Conservation (phyloP, 1,140 invertebrate species). For the Branchinecta lindahli region DNA sequence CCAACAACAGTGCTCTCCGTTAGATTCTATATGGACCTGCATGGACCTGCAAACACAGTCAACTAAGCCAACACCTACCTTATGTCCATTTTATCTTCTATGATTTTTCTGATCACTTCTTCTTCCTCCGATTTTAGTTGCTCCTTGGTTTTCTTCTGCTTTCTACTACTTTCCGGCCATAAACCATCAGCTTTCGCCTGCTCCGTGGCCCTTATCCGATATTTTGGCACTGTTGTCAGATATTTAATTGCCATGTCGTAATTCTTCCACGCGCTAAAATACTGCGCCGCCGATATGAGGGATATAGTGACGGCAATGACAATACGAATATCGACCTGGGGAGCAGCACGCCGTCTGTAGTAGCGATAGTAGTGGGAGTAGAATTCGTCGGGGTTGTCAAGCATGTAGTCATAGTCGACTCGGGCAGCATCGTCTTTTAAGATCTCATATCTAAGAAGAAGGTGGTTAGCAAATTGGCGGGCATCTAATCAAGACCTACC, state of each 20-base stretch:
- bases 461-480: constrained; percentile 10
- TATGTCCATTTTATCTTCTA: constrained; percentile 80
- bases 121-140: constrained; percentile 64
- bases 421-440: constrained; percentile 73
- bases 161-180: constrained; percentile 38
- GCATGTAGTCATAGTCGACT: constrained; percentile 82
- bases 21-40: too few relatives aligned
- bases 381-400: constrained; percentile 80
- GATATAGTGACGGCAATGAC: constrained; percentile 68
- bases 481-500: constrained; percentile 12
- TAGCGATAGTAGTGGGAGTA: constrained; percentile 82
- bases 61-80: constrained; percentile 28
- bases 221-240: constrained; percentile 70
- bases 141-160: constrained; percentile 38
- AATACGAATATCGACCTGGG: constrained; percentile 74
- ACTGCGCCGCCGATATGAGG: constrained; percentile 68
- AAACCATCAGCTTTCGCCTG: constrained; percentile 58
- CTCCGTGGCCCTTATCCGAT: constrained; percentile 61
- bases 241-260: constrained; percentile 71
- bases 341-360: constrained; percentile 62
- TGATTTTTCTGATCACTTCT: constrained; percentile 54
- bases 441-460: constrained; percentile 47
- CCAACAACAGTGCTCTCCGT: too few relatives aligned
- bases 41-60: too few relatives aligned
- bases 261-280: constrained; percentile 52